Conservation (phyloP, 2,888 invertebrate species). For the Spodoptera littoralis region DNA sequence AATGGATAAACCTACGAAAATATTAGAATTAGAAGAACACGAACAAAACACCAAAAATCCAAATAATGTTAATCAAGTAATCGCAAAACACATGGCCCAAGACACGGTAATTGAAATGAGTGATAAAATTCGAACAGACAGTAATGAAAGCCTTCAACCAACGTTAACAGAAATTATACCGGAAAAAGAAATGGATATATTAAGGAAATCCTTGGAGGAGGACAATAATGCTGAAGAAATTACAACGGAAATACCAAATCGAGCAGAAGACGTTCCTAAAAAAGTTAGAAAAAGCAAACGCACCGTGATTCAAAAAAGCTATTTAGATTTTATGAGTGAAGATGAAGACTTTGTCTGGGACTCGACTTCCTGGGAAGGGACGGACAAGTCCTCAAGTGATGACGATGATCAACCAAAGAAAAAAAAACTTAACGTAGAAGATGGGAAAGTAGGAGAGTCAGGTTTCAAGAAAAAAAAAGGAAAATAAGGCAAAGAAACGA, state of each 20-base stretch:
- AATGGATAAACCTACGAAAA: too few species aligned
- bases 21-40: slow-evolving; percentile 5
- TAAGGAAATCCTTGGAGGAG: slow-evolving; percentile 3
- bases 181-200: slow-evolving; percentile 7
- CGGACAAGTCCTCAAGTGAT: too few species aligned
- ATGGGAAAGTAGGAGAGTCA: slow-evolving; percentile 9
- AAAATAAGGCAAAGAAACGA: slow-evolving; percentile 12
- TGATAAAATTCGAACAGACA: slow-evolving; percentile 7
- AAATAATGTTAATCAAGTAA: slow-evolving; percentile 8
- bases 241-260: slow-evolving; percentile 3
- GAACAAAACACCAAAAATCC: slow-evolving; percentile 5
- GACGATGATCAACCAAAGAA: too few species aligned
- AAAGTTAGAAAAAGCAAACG: neutral
- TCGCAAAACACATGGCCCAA: slow-evolving; percentile 3
- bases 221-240: slow-evolving; percentile 3
- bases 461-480: slow-evolving; percentile 8
- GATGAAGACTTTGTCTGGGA: slow-evolving; percentile 1
- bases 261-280: slow-evolving; percentile 3
- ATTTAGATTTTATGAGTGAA: slow-evolving; percentile 9
- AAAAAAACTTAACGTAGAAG: too few species aligned
- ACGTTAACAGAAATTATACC: slow-evolving; percentile 2
- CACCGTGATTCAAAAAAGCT: slow-evolving; percentile 2
- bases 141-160: slow-evolving; percentile 6
- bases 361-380: neutral
- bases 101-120: slow-evolving; percentile 8